Evolutionary conservation across 2,888 invertebrate genomes (phyloP).

Genomic region (Sabatieria punctata): DNA sequence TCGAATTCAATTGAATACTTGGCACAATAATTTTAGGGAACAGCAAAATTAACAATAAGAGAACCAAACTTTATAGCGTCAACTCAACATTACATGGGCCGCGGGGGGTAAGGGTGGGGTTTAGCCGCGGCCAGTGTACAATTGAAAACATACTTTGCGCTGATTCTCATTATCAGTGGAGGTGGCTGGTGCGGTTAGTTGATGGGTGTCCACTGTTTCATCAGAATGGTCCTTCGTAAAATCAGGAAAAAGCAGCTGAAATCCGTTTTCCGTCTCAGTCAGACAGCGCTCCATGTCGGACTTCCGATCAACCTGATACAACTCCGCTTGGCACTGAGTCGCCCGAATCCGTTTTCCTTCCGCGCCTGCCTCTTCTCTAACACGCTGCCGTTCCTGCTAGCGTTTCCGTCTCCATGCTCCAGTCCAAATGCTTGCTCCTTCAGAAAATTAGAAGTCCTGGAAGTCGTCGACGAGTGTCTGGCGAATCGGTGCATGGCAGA

Average conservation of each 20-base stretch:
- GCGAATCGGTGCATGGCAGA: not conserved
- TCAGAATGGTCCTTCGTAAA: not conserved
- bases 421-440: constrained; percentile 36
- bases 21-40: no score
- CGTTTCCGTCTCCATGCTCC: constrained; percentile 29
- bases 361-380: constrained; percentile 21
- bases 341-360: constrained; percentile 11
- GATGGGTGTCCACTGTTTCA: no score
- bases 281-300: not conserved
- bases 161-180: no score
- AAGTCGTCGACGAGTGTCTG: not conserved
- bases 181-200: no score
- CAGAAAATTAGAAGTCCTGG: constrained; percentile 28
- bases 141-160: no score
- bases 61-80: no score
- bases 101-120: no score
- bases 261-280: not conserved
- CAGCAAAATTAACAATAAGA: no score
- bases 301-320: not conserved
- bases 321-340: not conserved
- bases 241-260: not conserved
- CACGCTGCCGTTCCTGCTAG: constrained; percentile 26
- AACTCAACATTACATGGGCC: no score
- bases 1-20: no score
- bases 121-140: no score